These are phyloP conservation scores for Psittacula cyanocephala DNA, from an alignment of 2,113 vertebrate genomes.

Conservation along the genomic window DNA sequence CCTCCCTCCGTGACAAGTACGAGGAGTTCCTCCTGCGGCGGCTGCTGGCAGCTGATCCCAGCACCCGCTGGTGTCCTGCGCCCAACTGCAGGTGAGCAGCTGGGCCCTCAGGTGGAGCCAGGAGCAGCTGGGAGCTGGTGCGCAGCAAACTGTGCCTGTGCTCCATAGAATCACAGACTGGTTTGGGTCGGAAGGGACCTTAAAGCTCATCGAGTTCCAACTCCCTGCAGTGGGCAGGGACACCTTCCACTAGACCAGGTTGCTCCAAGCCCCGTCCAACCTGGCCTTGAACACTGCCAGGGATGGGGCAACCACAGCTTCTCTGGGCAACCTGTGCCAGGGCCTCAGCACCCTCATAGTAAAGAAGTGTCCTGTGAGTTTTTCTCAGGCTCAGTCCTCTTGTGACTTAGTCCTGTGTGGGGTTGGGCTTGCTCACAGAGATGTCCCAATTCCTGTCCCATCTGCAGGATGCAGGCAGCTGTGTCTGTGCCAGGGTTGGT, in stretches of 20 bases:
- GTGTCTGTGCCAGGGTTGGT: not conserved
- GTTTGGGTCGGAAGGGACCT: not conserved
- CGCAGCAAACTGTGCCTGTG: too few relatives aligned
- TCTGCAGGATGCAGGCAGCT: not conserved
- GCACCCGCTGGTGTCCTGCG: slow-evolving; percentile 85
- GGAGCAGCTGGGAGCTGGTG: not conserved
- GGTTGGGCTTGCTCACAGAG: not conserved
- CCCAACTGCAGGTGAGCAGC: slow-evolving; percentile 82
- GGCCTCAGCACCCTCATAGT: not conserved
- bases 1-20: slow-evolving; percentile 77
- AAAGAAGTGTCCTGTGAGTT: not conserved
- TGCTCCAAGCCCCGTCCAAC: not conserved
- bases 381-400: not conserved
- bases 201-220: not conserved
- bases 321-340: not conserved
- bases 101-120: fast-evolving
- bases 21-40: slow-evolving; percentile 84
- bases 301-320: not conserved
- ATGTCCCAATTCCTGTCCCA: fast-evolving
- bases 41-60: slow-evolving; percentile 79
- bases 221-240: not conserved
- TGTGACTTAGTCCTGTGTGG: fast-evolving
- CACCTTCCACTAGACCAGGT: not conserved
- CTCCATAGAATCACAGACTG: not conserved
- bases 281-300: not conserved